Conservation (phyloP, 2,888 invertebrate genomes). For the Notocelia uddmanniana region DNA sequence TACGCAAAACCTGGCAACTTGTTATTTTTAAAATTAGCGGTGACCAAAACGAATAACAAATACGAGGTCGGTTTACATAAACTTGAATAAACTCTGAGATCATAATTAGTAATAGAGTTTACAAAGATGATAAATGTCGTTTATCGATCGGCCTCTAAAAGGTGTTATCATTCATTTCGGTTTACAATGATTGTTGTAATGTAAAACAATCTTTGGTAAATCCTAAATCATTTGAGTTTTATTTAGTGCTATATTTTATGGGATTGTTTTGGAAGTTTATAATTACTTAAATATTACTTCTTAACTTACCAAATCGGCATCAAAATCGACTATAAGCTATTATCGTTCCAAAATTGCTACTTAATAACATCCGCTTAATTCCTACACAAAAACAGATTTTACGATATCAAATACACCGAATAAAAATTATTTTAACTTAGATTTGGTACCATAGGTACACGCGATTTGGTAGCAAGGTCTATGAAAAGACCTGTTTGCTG, state of each 20-base stretch:
- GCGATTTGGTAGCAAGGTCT: not conserved
- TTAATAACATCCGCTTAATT: no score
- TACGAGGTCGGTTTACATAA: not conserved
- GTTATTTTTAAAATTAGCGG: slow-evolving; percentile 12
- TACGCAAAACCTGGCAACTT: not conserved
- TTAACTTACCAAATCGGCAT: no score
- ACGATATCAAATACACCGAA: no score
- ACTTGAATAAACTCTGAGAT: slow-evolving; percentile 8
- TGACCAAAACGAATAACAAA: slow-evolving; percentile 6
- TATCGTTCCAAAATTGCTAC: no score
- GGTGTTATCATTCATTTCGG: no score
- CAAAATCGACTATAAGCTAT: no score
- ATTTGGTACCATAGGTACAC: no score
- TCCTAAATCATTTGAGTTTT: not conserved
- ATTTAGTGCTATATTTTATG: not conserved
- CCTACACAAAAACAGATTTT: no score
- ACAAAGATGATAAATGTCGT: not conserved
- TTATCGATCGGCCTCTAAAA: not conserved
- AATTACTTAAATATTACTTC: no score
- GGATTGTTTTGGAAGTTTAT: not conserved
- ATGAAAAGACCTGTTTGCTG: slow-evolving; percentile 24
- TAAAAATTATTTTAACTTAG: no score
- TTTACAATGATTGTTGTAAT: no score
- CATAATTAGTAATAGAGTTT: not conserved
- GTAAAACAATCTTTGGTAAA: not conserved